Conservation (phyloP, 2,113 vertebrate species). For the Osmerus mordax region DNA sequence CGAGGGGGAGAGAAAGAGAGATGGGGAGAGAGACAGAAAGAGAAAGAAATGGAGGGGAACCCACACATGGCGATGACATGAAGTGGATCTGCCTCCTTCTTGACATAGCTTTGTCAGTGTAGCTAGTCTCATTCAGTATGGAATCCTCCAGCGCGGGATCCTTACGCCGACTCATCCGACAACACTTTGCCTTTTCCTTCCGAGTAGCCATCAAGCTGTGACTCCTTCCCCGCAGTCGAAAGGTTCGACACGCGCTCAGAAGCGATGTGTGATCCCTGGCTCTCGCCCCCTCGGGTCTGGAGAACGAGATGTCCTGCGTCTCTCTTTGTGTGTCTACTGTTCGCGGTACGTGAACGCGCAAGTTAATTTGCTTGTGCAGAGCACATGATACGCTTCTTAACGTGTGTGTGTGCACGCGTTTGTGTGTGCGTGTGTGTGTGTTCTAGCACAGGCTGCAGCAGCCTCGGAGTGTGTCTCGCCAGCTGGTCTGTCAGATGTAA, state of each 20-base stretch:
- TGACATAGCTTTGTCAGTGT: neutral
- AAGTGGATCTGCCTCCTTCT: constrained; percentile 24
- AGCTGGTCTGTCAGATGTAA: constrained; percentile 41
- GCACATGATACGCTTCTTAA: too few relatives aligned
- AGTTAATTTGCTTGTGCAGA: too few relatives aligned
- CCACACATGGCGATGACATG: constrained; percentile 37
- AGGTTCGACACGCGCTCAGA: too few relatives aligned
- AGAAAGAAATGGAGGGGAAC: neutral
- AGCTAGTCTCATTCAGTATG: neutral
- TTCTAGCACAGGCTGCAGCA: too few relatives aligned
- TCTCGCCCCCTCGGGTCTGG: neutral
- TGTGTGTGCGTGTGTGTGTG: neutral
- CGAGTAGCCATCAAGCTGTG: too few relatives aligned
- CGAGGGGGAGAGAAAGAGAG: neutral
- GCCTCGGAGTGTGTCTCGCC: constrained; percentile 21
- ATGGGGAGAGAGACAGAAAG: neutral
- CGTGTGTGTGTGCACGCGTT: neutral
- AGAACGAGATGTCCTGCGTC: too few relatives aligned
- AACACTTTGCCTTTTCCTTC: neutral
- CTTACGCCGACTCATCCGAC: neutral
- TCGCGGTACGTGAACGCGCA: too few relatives aligned
- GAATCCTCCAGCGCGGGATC: neutral
- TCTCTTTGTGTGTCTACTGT: neutral
- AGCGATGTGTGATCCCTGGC: neutral
- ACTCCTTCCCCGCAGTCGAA: too few relatives aligned